Evolutionary conservation across 2,888 invertebrate genomes (phyloP).

Genomic region (Tetragnatha montana): DNA sequence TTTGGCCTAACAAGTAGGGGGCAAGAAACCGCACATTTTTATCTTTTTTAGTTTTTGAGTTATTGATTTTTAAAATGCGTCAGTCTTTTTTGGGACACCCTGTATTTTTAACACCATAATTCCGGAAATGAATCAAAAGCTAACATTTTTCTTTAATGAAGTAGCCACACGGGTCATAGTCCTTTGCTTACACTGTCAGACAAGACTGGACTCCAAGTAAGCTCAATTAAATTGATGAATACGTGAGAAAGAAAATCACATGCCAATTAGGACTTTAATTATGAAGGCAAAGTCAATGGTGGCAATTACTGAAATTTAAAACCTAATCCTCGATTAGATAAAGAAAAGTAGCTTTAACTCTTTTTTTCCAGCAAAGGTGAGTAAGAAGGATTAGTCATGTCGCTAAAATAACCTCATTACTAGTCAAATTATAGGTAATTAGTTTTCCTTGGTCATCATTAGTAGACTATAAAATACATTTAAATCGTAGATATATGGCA

Average conservation of each 20-base stretch:
- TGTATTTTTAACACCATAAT: too few species aligned
- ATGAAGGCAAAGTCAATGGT: slow-evolving; percentile 9
- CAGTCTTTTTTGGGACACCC: too few species aligned
- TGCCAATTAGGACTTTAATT: slow-evolving; percentile 31
- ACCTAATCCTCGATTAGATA: background rate
- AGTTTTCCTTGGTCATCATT: slow-evolving; percentile 52
- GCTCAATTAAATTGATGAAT: slow-evolving; percentile 13
- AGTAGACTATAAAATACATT: slow-evolving; percentile 35
- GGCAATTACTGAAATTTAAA: slow-evolving; percentile 52
- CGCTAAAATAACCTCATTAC: slow-evolving; percentile 39
- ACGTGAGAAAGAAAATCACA: background rate
- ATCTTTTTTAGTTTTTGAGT: too few species aligned
- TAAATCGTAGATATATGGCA: slow-evolving; percentile 12
- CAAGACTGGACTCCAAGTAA: background rate
- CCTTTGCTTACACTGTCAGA: background rate
- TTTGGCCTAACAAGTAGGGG: too few species aligned
- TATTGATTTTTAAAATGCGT: too few species aligned
- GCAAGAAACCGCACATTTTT: too few species aligned
- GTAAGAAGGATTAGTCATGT: slow-evolving; percentile 43
- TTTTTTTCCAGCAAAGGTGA: slow-evolving; percentile 12
- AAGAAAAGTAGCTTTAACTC: background rate
- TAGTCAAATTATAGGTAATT: slow-evolving; percentile 42
- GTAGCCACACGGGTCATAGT: background rate
- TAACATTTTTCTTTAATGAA: too few species aligned
- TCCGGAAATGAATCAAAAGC: too few species aligned